These are phyloP conservation scores for Dromiciops gliroides DNA, from an alignment of 2,113 vertebrate species.

Conservation along the genomic window DNA sequence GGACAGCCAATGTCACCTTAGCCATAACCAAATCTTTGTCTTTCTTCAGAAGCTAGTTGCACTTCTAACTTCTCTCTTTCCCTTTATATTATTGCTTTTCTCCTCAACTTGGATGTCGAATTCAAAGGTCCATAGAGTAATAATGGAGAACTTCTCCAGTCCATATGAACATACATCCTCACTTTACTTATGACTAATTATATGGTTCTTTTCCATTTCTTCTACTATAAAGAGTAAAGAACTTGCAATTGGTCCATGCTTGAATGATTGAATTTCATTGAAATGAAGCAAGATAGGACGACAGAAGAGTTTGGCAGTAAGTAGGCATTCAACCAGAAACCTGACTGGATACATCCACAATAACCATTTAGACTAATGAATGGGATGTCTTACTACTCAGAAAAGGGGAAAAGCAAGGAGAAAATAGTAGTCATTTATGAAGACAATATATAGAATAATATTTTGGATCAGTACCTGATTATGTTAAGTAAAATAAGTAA, in stretches of 20 bases:
- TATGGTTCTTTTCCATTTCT: neutral
- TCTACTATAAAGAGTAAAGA: neutral
- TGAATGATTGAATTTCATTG: neutral
- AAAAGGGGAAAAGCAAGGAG: neutral
- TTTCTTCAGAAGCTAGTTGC: neutral
- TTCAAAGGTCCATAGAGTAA: neutral
- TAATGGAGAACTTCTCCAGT: neutral
- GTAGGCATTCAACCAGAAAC: neutral
- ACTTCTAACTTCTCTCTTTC: neutral
- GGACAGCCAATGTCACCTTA: neutral
- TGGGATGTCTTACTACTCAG: neutral
- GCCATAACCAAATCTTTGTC: neutral
- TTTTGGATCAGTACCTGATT: neutral
- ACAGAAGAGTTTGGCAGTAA: neutral
- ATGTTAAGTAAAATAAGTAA: neutral
- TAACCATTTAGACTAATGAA: neutral
- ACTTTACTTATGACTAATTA: neutral
- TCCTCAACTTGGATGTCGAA: neutral
- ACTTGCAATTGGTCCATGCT: neutral
- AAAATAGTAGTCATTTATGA: neutral
- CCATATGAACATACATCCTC: neutral
- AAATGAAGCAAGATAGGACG: neutral
- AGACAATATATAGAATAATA: neutral
- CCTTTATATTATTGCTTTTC: neutral
- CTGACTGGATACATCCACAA: neutral